These are phyloP conservation scores for Fabriciana adippe DNA, from an alignment of 2,888 invertebrate genomes.

Conservation along the genomic window DNA sequence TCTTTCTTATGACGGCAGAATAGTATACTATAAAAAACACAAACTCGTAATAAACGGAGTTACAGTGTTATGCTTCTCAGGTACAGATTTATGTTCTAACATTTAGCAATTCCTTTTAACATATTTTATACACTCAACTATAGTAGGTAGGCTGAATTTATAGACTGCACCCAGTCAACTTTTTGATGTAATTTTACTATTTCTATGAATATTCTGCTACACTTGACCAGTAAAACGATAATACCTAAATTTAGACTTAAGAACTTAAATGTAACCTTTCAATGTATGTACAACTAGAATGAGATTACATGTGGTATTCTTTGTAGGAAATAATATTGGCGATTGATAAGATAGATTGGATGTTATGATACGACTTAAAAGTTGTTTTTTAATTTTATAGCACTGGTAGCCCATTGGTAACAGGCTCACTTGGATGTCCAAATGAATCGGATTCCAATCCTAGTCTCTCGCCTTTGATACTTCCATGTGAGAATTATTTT, in stretches of 20 bases:
- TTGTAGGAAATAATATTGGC: background rate
- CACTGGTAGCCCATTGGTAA: too few species aligned
- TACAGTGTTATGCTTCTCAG: too few species aligned
- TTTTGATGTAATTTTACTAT: constrained; percentile 56
- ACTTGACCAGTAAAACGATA: constrained; percentile 3
- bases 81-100: constrained; percentile 12
- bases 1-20: too few species aligned
- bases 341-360: too few species aligned
- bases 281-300: background rate
- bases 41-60: too few species aligned
- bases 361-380: too few species aligned
- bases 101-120: constrained; percentile 7
- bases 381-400: too few species aligned
- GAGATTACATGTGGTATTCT: constrained; percentile 1
- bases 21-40: too few species aligned
- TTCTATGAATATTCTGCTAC: constrained; percentile 42
- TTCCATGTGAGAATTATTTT: too few species aligned
- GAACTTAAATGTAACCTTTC: background rate
- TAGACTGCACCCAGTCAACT: constrained; percentile 50
- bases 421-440: too few species aligned
- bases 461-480: too few species aligned
- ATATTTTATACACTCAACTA: constrained; percentile 9
- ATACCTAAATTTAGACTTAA: constrained; percentile 3
- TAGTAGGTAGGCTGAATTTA: constrained; percentile 38
- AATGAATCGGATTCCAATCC: too few species aligned